Evolutionary conservation across 1,140 invertebrate species (phyloP).

Genomic region (Cydia pomonella): DNA sequence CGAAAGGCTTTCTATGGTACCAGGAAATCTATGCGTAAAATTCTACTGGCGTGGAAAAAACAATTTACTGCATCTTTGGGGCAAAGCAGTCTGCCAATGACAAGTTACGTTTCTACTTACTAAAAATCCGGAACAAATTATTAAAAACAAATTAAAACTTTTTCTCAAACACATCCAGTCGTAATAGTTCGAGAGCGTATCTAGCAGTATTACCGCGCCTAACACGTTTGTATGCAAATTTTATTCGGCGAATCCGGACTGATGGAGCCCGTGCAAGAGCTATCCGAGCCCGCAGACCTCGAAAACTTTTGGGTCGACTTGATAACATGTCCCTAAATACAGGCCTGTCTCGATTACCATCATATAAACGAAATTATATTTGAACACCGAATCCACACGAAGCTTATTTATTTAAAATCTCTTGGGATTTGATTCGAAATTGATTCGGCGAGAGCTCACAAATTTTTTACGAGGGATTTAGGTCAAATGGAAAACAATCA

Average conservation of each 20-base stretch:
- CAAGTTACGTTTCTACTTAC: not conserved
- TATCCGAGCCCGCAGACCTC: conserved; percentile 51
- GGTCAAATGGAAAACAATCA: conserved; percentile 54
- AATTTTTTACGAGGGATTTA: conserved; percentile 37
- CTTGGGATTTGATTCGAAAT: conserved; percentile 29
- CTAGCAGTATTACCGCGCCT: conserved; percentile 55
- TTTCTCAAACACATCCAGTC: not conserved
- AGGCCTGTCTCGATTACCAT: conserved; percentile 52
- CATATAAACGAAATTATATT: conserved; percentile 49
- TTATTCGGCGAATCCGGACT: conserved; percentile 67
- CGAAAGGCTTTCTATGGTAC: too few species aligned
- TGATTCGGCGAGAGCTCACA: conserved; percentile 4
- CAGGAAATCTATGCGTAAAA: too few species aligned
- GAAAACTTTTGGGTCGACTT: conserved; percentile 68
- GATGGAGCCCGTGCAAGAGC: conserved; percentile 66
- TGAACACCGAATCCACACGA: conserved; percentile 46
- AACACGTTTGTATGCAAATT: conserved; percentile 73
- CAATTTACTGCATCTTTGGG: too few species aligned
- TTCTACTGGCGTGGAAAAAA: too few species aligned
- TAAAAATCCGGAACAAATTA: not conserved
- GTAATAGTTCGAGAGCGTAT: conserved; percentile 48
- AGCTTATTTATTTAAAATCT: conserved; percentile 28
- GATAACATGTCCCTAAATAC: conserved; percentile 58
- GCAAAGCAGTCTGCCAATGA: too few species aligned
- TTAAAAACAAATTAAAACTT: conserved; percentile 1